Conservation (phyloP, 2,113 vertebrate species). For the Puffinus mauretanicus region DNA sequence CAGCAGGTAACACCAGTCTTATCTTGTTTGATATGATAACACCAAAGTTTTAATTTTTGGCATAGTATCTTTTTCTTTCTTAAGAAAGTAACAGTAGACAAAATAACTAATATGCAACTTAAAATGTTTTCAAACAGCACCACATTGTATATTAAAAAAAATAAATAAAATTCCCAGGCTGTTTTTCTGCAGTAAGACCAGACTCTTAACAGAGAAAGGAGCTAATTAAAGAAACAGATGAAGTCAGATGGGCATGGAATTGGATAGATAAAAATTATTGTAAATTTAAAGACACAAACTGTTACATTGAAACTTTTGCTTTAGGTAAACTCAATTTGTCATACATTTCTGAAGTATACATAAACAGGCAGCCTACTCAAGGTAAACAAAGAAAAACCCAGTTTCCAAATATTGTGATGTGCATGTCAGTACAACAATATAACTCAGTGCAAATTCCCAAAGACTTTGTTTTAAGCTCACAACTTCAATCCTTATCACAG, state of each 20-base stretch:
- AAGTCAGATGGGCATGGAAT: background rate
- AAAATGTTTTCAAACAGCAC: background rate
- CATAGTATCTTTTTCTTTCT: background rate
- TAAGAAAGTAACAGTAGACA: background rate
- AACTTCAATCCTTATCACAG: background rate
- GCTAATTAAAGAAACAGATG: background rate
- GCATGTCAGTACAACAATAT: background rate
- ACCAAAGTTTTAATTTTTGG: background rate
- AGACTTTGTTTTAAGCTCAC: background rate
- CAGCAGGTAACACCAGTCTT: slow-evolving; percentile 3
- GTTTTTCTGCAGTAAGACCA: background rate
- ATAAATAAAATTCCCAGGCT: background rate
- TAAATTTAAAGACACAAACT: background rate
- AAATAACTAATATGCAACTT: background rate
- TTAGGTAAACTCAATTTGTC: background rate
- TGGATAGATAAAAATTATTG: background rate
- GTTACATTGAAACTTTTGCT: background rate
- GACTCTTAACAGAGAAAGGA: background rate
- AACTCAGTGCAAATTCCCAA: background rate
- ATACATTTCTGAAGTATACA: background rate
- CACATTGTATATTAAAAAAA: background rate
- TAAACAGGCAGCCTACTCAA: background rate
- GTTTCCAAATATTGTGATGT: background rate
- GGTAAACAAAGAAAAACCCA: background rate
- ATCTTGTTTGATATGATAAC: background rate